Evolutionary conservation across 2,113 vertebrate genomes (phyloP), one percentile per base, ranked within the genome.

Genomic region (Rhabdornis inornatus): DNA sequence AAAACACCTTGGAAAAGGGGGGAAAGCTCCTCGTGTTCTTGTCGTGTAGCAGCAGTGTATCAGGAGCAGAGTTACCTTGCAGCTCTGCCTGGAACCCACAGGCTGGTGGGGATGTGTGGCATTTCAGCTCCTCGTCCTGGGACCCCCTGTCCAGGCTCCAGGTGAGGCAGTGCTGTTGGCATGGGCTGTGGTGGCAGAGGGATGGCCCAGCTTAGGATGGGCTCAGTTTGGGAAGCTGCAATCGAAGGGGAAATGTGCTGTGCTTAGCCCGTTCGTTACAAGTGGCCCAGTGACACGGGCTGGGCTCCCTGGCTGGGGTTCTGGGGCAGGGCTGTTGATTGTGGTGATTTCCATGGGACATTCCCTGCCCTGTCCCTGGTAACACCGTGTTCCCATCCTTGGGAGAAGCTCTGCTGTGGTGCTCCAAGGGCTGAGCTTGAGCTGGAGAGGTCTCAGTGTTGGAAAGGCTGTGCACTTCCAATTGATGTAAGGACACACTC

Each of bases 21-120:
- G 3, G 3, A 24, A 13, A 0, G 0, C 2, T 2, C 2, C 4
- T 8, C 0, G 0, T 0, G 1, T 0, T 10, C 2, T 16, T 2
- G 1, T 0, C 0, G 0, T 4, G 5, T 0, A 1, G 10, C 0
- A 1, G 14, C 2, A 4, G 2, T 1, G 2, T 0, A 0, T 1
- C 1, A 1, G 2, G 24, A 4, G 1, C 2, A 2, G 2, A 1
- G 8, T 7, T 2, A 8, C 20, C 23, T 60, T 1, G 0, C 10
- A 0, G 31, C 8, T 27, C 33, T 6, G 2, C 15, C 17, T 2
- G 3, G 57, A 25, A 16, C 9, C 13, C 0, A 0, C 2, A 1
- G 7, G 4, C 10, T 8, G 47, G 5, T 22, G 15, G 17, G 45
- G 28, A 7, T 0, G 0, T 3, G 23, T 39, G 45, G 8, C 1